These are phyloP conservation scores for Drosophila ezoana DNA, from an alignment of 2,888 invertebrate genomes.

Conservation along the genomic window DNA sequence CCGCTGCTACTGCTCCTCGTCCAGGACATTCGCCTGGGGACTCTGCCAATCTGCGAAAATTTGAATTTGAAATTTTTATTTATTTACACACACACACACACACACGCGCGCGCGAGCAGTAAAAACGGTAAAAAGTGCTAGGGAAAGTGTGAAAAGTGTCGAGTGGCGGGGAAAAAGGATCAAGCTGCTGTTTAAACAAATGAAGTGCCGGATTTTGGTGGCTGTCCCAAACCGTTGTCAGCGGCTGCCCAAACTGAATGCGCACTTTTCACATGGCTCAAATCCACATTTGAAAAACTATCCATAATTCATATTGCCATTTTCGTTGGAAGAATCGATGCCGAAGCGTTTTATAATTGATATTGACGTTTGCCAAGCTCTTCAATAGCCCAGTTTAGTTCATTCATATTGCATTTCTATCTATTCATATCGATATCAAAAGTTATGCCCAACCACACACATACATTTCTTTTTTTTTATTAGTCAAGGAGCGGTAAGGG, in stretches of 20 bases:
- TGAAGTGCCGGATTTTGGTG: conserved; percentile 53
- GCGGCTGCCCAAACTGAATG: conserved; percentile 44
- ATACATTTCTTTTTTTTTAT: neutral
- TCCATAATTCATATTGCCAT: conserved; percentile 53
- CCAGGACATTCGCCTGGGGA: conserved; percentile 38
- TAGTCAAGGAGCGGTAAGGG: too few species aligned
- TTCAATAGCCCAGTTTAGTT: conserved; percentile 30
- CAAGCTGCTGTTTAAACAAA: conserved; percentile 72
- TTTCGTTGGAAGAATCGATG: conserved; percentile 17
- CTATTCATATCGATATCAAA: neutral
- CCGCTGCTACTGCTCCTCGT: neutral
- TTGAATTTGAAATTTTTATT: conserved; percentile 75
- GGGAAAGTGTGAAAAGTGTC: conserved; percentile 13
- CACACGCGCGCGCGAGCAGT: neutral
- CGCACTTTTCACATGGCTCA: conserved; percentile 30
- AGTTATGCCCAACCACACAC: neutral
- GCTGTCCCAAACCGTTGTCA: conserved; percentile 25
- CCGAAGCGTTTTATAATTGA: conserved; percentile 47
- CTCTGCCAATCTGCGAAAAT: conserved; percentile 73
- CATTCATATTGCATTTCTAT: conserved; percentile 1
- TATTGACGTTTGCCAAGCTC: conserved; percentile 50
- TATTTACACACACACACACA: conserved; percentile 58
- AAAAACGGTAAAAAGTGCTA: conserved; percentile 25
- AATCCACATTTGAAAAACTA: conserved; percentile 8
- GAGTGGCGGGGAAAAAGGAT: conserved; percentile 21